Conservation (phyloP, 2,797 vertebrate genomes). For the Taeniopygia guttata region DNA sequence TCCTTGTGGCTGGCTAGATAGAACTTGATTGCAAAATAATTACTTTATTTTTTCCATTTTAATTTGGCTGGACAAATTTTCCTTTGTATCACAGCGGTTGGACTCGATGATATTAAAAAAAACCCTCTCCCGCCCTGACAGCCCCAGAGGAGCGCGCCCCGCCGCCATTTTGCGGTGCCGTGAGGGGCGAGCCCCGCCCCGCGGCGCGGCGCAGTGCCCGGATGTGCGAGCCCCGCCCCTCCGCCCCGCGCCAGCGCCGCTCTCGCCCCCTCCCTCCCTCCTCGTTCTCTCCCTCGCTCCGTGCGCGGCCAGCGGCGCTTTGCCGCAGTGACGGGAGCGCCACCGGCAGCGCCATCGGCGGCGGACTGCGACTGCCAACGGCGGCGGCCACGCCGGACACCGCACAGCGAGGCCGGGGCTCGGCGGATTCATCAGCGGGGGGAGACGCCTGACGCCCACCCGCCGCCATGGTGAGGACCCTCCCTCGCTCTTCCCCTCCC, state of each 20-base stretch:
- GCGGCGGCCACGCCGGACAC: background rate
- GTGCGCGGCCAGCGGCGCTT: conserved; percentile 68
- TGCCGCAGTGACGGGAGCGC: conserved; percentile 79
- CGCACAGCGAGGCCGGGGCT: background rate
- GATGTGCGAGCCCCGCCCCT: conserved; percentile 41
- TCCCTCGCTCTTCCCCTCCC: background rate
- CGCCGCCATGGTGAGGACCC: conserved; percentile 73
- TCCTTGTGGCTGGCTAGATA: too few species aligned
- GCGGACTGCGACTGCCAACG: background rate
- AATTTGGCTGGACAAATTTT: too few species aligned
- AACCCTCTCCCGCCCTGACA: too few species aligned
- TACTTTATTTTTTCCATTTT: too few species aligned
- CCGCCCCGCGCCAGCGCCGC: background rate
- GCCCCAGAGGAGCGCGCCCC: rapidly evolving
- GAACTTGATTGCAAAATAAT: too few species aligned
- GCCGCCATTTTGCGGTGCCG: background rate
- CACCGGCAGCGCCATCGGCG: background rate
- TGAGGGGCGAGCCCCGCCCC: background rate
- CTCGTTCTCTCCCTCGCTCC: background rate
- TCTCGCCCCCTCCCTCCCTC: conserved; percentile 3
- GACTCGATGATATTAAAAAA: too few species aligned
- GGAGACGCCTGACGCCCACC: conserved; percentile 57
- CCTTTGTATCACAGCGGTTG: too few species aligned
- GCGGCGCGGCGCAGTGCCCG: background rate
- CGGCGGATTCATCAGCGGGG: conserved; percentile 15